phyloP scores from a whole-genome alignment of 2,113 vertebrate genomes.

The Microcebus murinus region DNA sequence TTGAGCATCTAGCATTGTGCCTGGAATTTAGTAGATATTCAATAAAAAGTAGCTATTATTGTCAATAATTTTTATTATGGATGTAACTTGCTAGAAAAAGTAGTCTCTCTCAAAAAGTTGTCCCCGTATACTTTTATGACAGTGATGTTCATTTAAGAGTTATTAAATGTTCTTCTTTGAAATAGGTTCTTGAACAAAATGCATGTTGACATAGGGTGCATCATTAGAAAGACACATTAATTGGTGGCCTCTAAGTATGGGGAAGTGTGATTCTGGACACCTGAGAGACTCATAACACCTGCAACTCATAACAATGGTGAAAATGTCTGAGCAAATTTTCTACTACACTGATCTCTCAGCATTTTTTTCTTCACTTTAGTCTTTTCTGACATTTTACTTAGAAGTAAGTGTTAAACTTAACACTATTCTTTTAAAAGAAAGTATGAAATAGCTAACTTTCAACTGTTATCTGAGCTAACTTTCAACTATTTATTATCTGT shows the following conservation, averaged over 20 bases:
- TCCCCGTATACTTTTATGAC: constrained; percentile 37
- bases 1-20: neutral
- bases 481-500: neutral
- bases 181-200: constrained; percentile 42
- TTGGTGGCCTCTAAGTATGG: neutral
- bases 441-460: neutral
- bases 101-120: neutral
- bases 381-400: constrained; percentile 54
- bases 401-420: constrained; percentile 45
- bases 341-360: constrained; percentile 36
- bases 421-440: constrained; percentile 1
- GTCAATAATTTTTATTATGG: neutral
- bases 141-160: constrained; percentile 38
- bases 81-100: constrained; percentile 41
- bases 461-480: neutral
- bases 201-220: neutral
- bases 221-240: constrained; percentile 43
- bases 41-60: neutral
- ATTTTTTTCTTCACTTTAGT: neutral
- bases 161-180: constrained; percentile 4
- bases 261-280: constrained; percentile 54
- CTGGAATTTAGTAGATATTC: neutral
- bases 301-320: neutral
- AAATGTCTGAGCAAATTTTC: constrained; percentile 66
- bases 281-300: neutral